These are phyloP conservation scores for Gonioctena quinquepunctata DNA, from an alignment of 1,140 invertebrate species.

Conservation along the genomic window DNA sequence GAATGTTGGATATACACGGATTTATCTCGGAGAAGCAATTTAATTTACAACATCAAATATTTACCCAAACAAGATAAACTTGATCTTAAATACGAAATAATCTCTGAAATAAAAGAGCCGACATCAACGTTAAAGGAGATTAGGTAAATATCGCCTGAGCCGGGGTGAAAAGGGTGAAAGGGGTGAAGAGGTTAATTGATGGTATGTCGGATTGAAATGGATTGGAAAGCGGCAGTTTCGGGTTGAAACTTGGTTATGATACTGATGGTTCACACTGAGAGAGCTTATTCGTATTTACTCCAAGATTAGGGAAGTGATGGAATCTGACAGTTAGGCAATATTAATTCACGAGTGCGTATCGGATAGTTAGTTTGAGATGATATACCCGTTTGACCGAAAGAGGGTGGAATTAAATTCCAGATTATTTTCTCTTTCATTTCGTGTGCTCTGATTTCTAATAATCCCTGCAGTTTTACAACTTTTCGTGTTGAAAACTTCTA, in stretches of 20 bases:
- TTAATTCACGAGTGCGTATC: too few species aligned
- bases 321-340: neutral
- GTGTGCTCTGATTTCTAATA: too few species aligned
- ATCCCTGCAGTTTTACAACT: too few species aligned
- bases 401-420: too few species aligned
- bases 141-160: constrained; percentile 4
- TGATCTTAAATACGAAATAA: constrained; percentile 1
- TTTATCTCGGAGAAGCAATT: neutral
- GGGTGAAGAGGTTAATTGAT: constrained; percentile 11
- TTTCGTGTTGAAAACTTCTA: too few species aligned
- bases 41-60: constrained; percentile 4
- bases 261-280: neutral
- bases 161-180: neutral
- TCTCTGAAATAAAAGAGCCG: constrained; percentile 9
- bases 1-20: neutral
- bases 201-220: neutral
- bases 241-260: neutral
- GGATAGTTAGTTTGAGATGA: too few species aligned
- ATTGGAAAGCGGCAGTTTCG: neutral
- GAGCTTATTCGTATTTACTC: neutral
- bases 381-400: too few species aligned
- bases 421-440: too few species aligned
- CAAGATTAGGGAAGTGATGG: neutral
- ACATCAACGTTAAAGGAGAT: constrained; percentile 10
- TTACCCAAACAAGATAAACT: constrained; percentile 7